A percentile compares a stretch with the other conserved stretches of the same genome.
Conservation (phyloP, 2,113 vertebrate species). For the Dolichotis patagonum region DNA sequence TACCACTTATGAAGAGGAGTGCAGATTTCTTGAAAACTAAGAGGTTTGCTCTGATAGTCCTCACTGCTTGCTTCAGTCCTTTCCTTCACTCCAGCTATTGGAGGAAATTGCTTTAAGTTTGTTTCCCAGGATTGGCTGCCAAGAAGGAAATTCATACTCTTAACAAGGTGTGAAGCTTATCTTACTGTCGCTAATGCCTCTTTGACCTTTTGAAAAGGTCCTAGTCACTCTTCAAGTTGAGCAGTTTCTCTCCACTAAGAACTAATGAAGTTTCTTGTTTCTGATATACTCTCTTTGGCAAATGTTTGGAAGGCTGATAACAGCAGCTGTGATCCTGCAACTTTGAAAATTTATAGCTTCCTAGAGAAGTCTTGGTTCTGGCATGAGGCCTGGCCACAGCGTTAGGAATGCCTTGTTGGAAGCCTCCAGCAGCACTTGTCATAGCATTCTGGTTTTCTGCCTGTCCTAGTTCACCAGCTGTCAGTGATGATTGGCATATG, state of each 20-base stretch:
- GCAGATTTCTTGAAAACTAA: neutral
- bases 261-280: conserved; percentile 78
- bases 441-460: conserved; percentile 46
- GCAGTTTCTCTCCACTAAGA: conserved; percentile 69
- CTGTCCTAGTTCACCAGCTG: neutral
- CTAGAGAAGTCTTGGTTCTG: conserved; percentile 65
- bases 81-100: conserved; percentile 27
- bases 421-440: neutral
- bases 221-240: conserved; percentile 63
- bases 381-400: conserved; percentile 56
- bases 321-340: conserved; percentile 70
- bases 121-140: conserved; percentile 65
- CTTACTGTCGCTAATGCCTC: conserved; percentile 77
- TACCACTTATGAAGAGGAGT: neutral
- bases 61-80: neutral
- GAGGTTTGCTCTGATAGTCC: neutral
- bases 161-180: conserved; percentile 81
- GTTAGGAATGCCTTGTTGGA: conserved; percentile 27
- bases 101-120: conserved; percentile 51
- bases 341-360: conserved; percentile 72
- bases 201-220: conserved; percentile 76
- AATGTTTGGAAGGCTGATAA: conserved; percentile 60
- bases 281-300: conserved; percentile 66
- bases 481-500: neutral
- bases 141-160: conserved; percentile 70